Percentiles rank a stretch among this genome's conserved stretches.
Conservation (phyloP, 1,140 invertebrate species). For the Zaprionus capensis region DNA sequence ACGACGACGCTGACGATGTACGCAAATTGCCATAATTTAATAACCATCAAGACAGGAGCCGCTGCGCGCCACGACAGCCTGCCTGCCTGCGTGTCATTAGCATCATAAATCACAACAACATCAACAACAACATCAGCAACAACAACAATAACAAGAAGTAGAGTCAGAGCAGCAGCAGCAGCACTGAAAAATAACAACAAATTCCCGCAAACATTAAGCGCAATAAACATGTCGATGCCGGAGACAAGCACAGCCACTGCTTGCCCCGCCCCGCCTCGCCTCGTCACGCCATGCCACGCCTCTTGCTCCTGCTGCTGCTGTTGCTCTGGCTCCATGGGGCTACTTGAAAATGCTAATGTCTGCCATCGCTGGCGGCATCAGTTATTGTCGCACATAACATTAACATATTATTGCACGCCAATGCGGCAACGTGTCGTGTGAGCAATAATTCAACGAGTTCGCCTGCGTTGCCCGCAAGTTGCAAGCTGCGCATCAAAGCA, state of each 20-base stretch:
- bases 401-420: constrained; percentile 78
- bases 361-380: constrained; percentile 50
- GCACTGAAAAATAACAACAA: constrained; percentile 43
- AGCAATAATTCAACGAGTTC: constrained; percentile 17
- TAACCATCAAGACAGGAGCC: constrained; percentile 73
- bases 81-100: constrained; percentile 76
- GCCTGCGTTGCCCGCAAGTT: constrained; percentile 35
- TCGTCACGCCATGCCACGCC: neutral
- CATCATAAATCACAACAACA: constrained; percentile 80
- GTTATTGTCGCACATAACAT: constrained; percentile 78
- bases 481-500: neutral
- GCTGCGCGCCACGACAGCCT: constrained; percentile 37
- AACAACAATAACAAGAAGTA: neutral
- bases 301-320: neutral
- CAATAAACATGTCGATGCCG: constrained; percentile 76
- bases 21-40: constrained; percentile 83
- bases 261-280: neutral
- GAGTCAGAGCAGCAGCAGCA: constrained; percentile 22
- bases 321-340: neutral
- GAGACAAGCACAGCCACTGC: constrained; percentile 12
- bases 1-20: constrained; percentile 51
- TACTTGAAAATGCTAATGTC: constrained; percentile 70
- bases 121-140: constrained; percentile 41
- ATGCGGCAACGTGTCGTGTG: constrained; percentile 40
- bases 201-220: constrained; percentile 75